Conservation (phyloP, 1,140 invertebrate genomes). For the Tetranychus urticae region DNA sequence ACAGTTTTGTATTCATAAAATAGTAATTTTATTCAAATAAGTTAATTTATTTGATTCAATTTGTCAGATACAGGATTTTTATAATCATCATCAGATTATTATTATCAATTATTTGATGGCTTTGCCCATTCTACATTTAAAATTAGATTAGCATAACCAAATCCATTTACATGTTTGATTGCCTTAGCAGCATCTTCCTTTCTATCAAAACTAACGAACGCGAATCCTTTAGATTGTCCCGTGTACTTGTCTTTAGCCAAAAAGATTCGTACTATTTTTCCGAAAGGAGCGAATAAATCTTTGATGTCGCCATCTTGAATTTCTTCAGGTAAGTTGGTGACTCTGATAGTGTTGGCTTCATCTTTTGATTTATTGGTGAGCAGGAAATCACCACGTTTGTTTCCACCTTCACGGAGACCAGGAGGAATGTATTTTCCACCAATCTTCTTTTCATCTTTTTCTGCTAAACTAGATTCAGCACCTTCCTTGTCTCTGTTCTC, state of each 20-base stretch:
- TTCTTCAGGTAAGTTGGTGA: conserved; percentile 90
- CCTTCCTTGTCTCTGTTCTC: conserved; percentile 2
- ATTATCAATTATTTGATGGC: conserved; percentile 1
- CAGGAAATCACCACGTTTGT: conserved; percentile 44
- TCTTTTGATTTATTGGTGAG: conserved; percentile 21
- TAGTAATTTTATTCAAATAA: too few relatives aligned
- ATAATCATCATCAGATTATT: too few relatives aligned
- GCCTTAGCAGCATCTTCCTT: conserved; percentile 70
- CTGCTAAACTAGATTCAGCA: neutral
- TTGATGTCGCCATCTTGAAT: conserved; percentile 83
- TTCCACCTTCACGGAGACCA: conserved; percentile 50
- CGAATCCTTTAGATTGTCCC: conserved; percentile 37
- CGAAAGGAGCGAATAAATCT: conserved; percentile 43
- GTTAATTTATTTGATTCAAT: too few relatives aligned
- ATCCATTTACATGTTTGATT: conserved; percentile 66
- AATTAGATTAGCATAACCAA: conserved; percentile 95
- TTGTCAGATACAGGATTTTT: too few relatives aligned
- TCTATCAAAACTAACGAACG: conserved; percentile 83
- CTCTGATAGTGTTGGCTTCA: conserved; percentile 70
- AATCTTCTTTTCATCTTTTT: conserved; percentile 16
- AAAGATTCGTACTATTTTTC: conserved; percentile 10
- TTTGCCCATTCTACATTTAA: conserved; percentile 98
- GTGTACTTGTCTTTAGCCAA: conserved; percentile 48
- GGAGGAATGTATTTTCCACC: conserved; percentile 45
- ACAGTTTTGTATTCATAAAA: too few relatives aligned